These are phyloP conservation scores for Nycticryphes semicollaris DNA, from an alignment of 2,113 vertebrate species.

Conservation along the genomic window DNA sequence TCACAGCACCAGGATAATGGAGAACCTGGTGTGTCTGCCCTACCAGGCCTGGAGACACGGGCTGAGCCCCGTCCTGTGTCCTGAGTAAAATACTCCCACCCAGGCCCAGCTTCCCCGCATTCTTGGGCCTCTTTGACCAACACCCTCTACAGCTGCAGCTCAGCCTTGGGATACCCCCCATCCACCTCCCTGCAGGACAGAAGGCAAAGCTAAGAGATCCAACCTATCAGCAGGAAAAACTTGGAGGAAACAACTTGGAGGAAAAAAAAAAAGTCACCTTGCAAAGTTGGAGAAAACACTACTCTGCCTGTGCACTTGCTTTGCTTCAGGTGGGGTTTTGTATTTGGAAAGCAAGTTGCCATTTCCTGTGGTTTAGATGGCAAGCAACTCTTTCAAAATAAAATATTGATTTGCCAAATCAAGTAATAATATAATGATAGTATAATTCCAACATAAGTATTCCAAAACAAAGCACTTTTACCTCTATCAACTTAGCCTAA, in stretches of 20 bases:
- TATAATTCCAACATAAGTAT: neutral
- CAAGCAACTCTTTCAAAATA: neutral
- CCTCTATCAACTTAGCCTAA: neutral
- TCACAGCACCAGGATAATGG: accelerated
- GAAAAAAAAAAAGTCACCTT: neutral
- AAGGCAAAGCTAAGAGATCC: neutral
- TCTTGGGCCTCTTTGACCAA: neutral
- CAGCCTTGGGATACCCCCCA: neutral
- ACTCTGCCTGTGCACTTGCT: neutral
- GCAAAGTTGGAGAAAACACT: neutral
- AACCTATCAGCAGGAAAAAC: neutral
- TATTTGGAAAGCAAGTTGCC: neutral
- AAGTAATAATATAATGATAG: neutral
- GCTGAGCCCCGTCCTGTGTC: neutral
- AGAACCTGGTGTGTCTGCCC: too few relatives aligned
- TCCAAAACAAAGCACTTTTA: neutral
- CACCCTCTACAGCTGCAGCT: neutral
- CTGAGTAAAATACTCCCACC: neutral
- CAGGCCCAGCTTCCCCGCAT: neutral
- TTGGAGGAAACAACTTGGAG: too few relatives aligned
- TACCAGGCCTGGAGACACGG: neutral
- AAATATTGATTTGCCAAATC: neutral
- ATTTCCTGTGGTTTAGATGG: neutral
- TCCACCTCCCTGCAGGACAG: neutral
- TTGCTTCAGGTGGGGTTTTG: neutral